These are phyloP conservation scores for Corella eumyota DNA, from an alignment of 23 tunicate genomes.

Conservation along the genomic window DNA sequence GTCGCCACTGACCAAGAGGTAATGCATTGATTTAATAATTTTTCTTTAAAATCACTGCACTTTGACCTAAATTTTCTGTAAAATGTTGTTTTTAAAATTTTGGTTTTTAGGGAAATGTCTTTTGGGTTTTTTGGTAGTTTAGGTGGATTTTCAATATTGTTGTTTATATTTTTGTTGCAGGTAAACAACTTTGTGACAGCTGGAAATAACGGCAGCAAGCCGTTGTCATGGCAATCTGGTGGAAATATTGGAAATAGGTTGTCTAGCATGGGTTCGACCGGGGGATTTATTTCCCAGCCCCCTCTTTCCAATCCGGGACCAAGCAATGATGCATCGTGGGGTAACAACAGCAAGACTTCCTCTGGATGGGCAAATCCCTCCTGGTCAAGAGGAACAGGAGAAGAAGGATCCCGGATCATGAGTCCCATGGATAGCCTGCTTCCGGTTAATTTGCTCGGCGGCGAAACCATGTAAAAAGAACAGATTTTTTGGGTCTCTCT, in stretches of 20 bases:
- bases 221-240: too few relatives aligned
- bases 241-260: slow-evolving; percentile 13
- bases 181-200: slow-evolving; percentile 52
- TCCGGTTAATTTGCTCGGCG: slow-evolving; percentile 83
- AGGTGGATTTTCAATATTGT: background rate
- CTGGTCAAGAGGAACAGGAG: slow-evolving; percentile 56
- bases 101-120: background rate
- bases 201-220: too few relatives aligned
- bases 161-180: slow-evolving; percentile 7
- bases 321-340: slow-evolving; percentile 15
- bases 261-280: slow-evolving; percentile 22
- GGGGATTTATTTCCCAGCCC: slow-evolving; percentile 27
- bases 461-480: slow-evolving; percentile 49
- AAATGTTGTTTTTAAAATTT: background rate
- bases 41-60: background rate
- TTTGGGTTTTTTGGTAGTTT: background rate
- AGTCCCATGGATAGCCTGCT: slow-evolving; percentile 78
- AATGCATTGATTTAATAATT: slow-evolving; percentile 3
- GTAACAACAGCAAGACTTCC: slow-evolving; percentile 17
- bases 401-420: slow-evolving; percentile 50
- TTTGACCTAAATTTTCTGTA: background rate
- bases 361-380: slow-evolving; percentile 4
- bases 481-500: too few relatives aligned
- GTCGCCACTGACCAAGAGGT: slow-evolving; percentile 84
- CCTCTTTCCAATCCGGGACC: too few relatives aligned